A percentile compares a stretch with the other conserved stretches of the same genome.
These are phyloP conservation scores for Lagria hirta DNA, from an alignment of 2,888 invertebrate genomes.

Conservation along the genomic window DNA sequence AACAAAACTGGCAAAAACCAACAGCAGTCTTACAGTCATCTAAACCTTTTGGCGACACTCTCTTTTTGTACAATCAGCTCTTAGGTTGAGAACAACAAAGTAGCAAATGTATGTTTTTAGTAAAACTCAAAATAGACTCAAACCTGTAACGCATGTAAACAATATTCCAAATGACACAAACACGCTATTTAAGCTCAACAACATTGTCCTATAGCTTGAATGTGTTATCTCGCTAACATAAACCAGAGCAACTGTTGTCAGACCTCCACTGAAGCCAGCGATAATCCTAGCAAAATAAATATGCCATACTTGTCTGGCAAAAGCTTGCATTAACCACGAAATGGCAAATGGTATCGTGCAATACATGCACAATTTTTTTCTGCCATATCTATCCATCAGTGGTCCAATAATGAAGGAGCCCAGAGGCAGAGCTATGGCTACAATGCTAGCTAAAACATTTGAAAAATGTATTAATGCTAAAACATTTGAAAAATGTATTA, in stretches of 20 bases:
- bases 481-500: constrained; percentile 1
- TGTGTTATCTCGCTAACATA: constrained; percentile 63
- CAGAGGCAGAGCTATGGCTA: constrained; percentile 58
- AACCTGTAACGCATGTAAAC: constrained; percentile 57
- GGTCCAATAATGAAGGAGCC: constrained; percentile 59
- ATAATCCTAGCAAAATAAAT: constrained; percentile 58
- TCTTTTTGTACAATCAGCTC: no score
- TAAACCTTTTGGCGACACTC: no score
- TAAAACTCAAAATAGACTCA: no score
- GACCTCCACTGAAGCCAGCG: constrained; percentile 58
- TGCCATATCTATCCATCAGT: constrained; percentile 60
- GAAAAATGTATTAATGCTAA: not conserved
- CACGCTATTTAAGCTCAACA: constrained; percentile 60
- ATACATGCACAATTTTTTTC: constrained; percentile 54
- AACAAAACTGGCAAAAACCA: no score
- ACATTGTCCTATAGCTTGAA: constrained; percentile 57
- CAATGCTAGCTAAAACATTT: constrained; percentile 57
- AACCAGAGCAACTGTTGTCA: constrained; percentile 58
- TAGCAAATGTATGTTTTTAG: not conserved
- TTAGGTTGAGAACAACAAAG: constrained; percentile 6
- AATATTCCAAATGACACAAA: constrained; percentile 62
- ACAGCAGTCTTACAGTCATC: no score
- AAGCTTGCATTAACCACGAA: constrained; percentile 56
- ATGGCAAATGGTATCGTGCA: constrained; percentile 55
- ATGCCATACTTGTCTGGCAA: constrained; percentile 51